A percentile compares a stretch with the other conserved stretches of the same genome.
phyloP scores from a whole-genome alignment of 1,140 invertebrate genomes.

The Calephelis virginiensis region DNA sequence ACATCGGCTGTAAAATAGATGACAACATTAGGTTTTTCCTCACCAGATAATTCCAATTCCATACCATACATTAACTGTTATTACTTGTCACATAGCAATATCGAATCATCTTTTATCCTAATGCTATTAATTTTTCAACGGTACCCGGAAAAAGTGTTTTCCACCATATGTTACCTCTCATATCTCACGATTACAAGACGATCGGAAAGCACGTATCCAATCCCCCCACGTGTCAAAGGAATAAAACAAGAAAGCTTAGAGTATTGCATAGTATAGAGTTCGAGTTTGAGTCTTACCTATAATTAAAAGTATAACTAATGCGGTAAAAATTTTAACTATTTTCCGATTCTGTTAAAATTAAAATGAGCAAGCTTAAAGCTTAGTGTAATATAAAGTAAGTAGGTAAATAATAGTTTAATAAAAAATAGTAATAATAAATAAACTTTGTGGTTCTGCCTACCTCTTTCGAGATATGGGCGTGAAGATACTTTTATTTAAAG shows the following conservation, averaged over 20 bases:
- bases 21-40: background rate
- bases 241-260: slow-evolving; percentile 5
- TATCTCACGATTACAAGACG: slow-evolving; percentile 17
- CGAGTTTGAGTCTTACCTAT: too few species aligned
- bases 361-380: too few species aligned
- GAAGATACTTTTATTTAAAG: too few species aligned
- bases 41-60: background rate
- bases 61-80: slow-evolving; percentile 9
- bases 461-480: too few species aligned
- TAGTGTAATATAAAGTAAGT: too few species aligned
- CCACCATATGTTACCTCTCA: slow-evolving; percentile 7
- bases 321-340: too few species aligned
- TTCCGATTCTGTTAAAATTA: too few species aligned
- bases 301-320: too few species aligned
- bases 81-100: slow-evolving; percentile 15
- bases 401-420: too few species aligned
- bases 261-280: background rate
- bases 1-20: too few species aligned
- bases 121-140: slow-evolving; percentile 14
- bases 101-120: slow-evolving; percentile 12
- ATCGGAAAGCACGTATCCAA: slow-evolving; percentile 16
- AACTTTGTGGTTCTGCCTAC: too few species aligned
- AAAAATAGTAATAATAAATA: too few species aligned
- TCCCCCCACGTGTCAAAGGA: slow-evolving; percentile 14
- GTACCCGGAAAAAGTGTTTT: slow-evolving; percentile 13